phyloP scores from a whole-genome alignment of 1,140 invertebrate genomes.

The Bombus waltoni region DNA sequence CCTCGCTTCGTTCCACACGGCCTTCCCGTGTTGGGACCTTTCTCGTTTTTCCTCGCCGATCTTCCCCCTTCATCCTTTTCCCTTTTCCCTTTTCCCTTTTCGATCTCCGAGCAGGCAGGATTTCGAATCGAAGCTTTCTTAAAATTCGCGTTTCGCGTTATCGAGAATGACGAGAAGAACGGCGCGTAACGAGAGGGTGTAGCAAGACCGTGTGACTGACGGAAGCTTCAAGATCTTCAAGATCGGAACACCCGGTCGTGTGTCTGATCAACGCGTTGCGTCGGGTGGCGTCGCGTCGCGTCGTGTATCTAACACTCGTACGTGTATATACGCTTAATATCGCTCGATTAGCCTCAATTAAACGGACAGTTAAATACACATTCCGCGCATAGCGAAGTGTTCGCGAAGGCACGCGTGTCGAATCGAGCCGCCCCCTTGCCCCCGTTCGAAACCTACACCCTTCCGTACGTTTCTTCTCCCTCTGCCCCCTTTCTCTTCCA shows the following conservation, averaged over 20 bases:
- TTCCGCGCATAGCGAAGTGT: constrained; percentile 72
- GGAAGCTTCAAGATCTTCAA: background rate
- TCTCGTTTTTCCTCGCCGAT: background rate
- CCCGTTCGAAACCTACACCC: constrained; percentile 9
- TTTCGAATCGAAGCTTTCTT: background rate
- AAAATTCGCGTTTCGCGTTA: background rate
- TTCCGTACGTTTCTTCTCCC: too few relatives aligned
- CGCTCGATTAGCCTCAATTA: constrained; percentile 81
- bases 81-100: background rate
- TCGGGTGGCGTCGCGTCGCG: constrained; percentile 35
- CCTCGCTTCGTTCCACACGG: constrained; percentile 56
- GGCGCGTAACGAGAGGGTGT: background rate
- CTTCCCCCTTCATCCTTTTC: background rate
- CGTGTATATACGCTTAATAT: constrained; percentile 74
- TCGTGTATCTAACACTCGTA: constrained; percentile 68
- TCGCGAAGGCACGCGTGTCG: constrained; percentile 46
- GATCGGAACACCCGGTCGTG: background rate
- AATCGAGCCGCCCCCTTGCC: constrained; percentile 4
- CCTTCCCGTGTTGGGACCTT: background rate
- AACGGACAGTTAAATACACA: constrained; percentile 74
- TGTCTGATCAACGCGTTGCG: constrained; percentile 19
- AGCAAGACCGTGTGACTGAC: background rate
- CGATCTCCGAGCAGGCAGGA: background rate
- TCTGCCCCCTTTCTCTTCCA: too few relatives aligned
- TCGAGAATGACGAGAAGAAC: background rate